Percentiles rank a stretch among this genome's conserved stretches.
phyloP scores from a whole-genome alignment of 92 coral and sea anemone species.

The Heteractis magnifica region DNA sequence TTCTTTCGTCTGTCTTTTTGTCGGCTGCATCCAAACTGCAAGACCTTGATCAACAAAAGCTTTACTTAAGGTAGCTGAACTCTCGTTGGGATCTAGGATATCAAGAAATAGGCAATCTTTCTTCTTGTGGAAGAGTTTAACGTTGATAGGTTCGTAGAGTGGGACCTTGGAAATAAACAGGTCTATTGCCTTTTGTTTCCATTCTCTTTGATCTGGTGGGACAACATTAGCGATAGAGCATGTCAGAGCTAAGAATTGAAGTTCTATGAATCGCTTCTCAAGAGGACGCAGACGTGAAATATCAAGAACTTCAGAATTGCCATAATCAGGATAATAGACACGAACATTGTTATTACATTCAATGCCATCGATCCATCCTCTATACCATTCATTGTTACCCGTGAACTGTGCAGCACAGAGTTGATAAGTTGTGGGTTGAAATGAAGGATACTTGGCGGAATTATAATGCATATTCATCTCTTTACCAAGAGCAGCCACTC shows the following conservation, averaged over 20 bases:
- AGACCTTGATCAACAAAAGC: conserved; percentile 9
- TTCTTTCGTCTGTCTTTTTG: neutral
- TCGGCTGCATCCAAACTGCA: conserved; percentile 18
- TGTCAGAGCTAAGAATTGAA: conserved; percentile 39
- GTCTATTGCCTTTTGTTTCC: conserved; percentile 64
- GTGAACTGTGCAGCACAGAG: conserved; percentile 62
- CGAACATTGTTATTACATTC: conserved; percentile 21
- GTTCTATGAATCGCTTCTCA: conserved; percentile 22
- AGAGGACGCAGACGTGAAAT: conserved; percentile 51
- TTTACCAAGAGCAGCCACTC: conserved; percentile 29
- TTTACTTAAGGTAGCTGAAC: conserved; percentile 33
- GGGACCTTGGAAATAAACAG: conserved; percentile 50
- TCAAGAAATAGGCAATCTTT: conserved; percentile 50
- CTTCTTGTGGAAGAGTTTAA: conserved; percentile 37
- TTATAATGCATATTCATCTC: conserved; percentile 38
- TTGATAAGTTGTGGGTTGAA: conserved; percentile 12
- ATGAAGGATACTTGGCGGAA: conserved; percentile 30
- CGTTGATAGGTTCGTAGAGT: conserved; percentile 28
- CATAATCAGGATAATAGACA: conserved; percentile 66
- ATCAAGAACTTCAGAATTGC: conserved; percentile 51
- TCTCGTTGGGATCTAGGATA: conserved; percentile 37
- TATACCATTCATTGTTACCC: conserved; percentile 57
- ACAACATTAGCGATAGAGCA: conserved; percentile 53
- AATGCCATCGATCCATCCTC: conserved; percentile 43
- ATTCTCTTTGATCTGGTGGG: conserved; percentile 44